Evolutionary conservation across 2,888 invertebrate genomes (phyloP).

Genomic region (Seira musarum): DNA sequence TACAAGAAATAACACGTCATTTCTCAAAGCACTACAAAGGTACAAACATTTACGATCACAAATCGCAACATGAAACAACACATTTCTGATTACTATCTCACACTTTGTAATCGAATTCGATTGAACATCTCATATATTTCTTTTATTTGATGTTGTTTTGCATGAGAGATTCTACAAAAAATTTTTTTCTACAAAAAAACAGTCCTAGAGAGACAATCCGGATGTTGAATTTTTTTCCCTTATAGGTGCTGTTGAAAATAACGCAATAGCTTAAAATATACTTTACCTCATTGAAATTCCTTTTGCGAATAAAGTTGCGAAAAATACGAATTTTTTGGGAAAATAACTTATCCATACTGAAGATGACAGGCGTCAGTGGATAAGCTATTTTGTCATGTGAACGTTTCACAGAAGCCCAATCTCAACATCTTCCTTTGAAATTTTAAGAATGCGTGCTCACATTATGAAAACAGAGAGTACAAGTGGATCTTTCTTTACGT

Average conservation of each 20-base stretch:
- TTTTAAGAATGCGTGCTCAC: too few species aligned
- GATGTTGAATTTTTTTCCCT: conserved; percentile 34
- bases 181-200: conserved; percentile 30
- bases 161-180: background rate
- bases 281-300: conserved; percentile 56
- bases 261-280: conserved; percentile 34
- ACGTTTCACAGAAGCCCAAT: too few species aligned
- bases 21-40: too few species aligned
- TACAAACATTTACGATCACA: too few species aligned
- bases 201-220: conserved; percentile 41
- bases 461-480: too few species aligned
- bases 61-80: too few species aligned
- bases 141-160: too few species aligned
- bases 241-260: conserved; percentile 16
- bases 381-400: too few species aligned
- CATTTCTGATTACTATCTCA: too few species aligned
- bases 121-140: conserved; percentile 13
- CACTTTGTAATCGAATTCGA: conserved; percentile 38
- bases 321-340: conserved; percentile 17
- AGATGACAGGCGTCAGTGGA: conserved; percentile 28
- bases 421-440: too few species aligned
- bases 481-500: too few species aligned
- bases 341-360: background rate
- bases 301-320: conserved; percentile 15
- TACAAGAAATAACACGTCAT: conserved; percentile 44